phyloP scores from a whole-genome alignment of 2,797 vertebrate species.

The Coluber constrictor region DNA sequence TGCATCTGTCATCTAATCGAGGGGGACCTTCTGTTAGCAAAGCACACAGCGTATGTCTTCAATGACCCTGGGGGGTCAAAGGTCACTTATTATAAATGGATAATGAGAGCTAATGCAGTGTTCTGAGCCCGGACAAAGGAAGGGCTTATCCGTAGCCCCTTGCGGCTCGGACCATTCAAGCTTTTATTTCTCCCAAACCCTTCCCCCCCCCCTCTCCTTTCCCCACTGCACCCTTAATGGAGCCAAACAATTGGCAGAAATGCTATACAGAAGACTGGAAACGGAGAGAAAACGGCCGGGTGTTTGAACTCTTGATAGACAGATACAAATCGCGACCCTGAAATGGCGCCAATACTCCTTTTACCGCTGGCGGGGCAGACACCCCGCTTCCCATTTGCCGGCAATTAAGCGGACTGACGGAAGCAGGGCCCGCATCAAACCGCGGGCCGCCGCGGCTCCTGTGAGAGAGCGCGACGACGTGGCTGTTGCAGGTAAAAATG shows the following conservation, averaged over 20 bases:
- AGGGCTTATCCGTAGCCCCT: conserved; percentile 77
- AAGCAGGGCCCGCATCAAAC: conserved; percentile 57
- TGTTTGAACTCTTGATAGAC: conserved; percentile 77
- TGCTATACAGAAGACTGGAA: conserved; percentile 81
- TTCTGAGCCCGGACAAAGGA: conserved; percentile 82
- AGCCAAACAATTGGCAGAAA: conserved; percentile 81
- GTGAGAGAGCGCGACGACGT: conserved; percentile 54
- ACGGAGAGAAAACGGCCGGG: conserved; percentile 69
- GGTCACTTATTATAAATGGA: conserved; percentile 86
- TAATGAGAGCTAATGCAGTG: conserved; percentile 85
- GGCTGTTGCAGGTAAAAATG: conserved; percentile 70
- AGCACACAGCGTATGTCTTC: conserved; percentile 83
- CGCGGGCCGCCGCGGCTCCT: conserved; percentile 64
- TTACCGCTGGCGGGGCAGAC: conserved; percentile 67
- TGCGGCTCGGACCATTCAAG: conserved; percentile 79
- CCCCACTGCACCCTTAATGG: conserved; percentile 75
- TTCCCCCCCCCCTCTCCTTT: neutral
- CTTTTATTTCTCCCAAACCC: conserved; percentile 66
- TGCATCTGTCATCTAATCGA: conserved; percentile 71
- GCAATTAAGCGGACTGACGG: conserved; percentile 83
- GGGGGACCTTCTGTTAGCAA: conserved; percentile 75
- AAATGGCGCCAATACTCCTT: conserved; percentile 79
- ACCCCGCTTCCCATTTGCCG: conserved; percentile 73
- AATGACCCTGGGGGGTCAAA: conserved; percentile 77
- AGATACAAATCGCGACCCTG: conserved; percentile 80